phyloP scores from a whole-genome alignment of 1,140 invertebrate genomes.

The Drosophila lini region DNA sequence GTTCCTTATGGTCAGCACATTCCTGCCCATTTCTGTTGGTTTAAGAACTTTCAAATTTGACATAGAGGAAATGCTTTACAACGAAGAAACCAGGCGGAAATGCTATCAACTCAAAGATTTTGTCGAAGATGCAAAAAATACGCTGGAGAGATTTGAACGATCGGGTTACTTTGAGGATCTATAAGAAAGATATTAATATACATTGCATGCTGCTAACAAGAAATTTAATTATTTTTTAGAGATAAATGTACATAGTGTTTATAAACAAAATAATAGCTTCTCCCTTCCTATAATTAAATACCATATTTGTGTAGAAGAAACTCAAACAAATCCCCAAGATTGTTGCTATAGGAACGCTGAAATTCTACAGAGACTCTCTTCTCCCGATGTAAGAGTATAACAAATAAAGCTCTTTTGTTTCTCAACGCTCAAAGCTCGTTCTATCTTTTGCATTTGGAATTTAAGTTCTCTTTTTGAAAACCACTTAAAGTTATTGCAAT shows the following conservation, averaged over 20 bases:
- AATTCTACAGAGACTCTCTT: background rate
- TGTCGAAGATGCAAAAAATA: constrained; percentile 40
- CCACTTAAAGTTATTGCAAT: background rate
- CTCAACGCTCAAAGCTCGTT: constrained; percentile 1
- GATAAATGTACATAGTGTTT: background rate
- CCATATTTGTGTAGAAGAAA: background rate
- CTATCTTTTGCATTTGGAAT: background rate
- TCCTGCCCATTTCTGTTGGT: constrained; percentile 37
- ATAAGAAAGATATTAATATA: background rate
- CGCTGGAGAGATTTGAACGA: constrained; percentile 49
- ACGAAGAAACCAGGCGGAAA: constrained; percentile 23
- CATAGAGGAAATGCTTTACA: constrained; percentile 13
- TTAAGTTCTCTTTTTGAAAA: constrained; percentile 2
- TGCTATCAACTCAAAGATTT: constrained; percentile 10
- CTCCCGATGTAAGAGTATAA: background rate
- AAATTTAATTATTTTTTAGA: background rate
- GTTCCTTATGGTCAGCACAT: constrained; percentile 30
- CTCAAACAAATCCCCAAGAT: background rate
- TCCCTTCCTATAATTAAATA: background rate
- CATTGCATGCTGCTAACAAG: too few relatives aligned
- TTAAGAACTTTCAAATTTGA: background rate
- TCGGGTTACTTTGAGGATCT: constrained; percentile 52
- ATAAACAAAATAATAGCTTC: background rate
- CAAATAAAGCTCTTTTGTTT: constrained; percentile 1
- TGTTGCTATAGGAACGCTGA: background rate